These are phyloP conservation scores for Triops cancriformis DNA, from an alignment of 1,140 invertebrate species.

Conservation along the genomic window DNA sequence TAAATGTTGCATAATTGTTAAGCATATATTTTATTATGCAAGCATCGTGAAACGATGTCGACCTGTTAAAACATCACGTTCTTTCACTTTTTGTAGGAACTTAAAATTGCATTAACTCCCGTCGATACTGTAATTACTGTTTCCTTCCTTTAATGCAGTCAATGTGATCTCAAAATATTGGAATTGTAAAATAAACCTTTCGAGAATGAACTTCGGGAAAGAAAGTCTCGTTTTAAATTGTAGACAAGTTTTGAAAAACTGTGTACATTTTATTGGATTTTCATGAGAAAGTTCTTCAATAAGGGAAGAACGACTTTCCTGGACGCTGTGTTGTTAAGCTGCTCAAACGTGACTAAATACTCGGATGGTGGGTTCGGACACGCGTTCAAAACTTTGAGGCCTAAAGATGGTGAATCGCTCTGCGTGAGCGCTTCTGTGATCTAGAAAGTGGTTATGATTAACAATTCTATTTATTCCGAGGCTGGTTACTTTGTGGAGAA, in stretches of 20 bases:
- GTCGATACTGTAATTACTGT: neutral
- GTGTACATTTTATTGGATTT: neutral
- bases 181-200: neutral
- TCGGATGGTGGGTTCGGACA: neutral
- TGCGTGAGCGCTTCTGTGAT: slow-evolving; percentile 6
- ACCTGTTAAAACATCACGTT: slow-evolving; percentile 27
- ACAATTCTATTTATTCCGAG: neutral
- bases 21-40: neutral
- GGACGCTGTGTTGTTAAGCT: slow-evolving; percentile 29
- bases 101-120: neutral
- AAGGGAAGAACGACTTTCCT: slow-evolving; percentile 30
- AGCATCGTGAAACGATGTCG: neutral
- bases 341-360: slow-evolving; percentile 18
- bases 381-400: neutral
- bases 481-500: slow-evolving; percentile 15
- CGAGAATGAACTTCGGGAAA: neutral
- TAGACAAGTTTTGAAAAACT: neutral
- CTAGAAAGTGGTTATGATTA: neutral
- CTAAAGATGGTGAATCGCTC: slow-evolving; percentile 5
- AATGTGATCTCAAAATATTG: slow-evolving; percentile 8
- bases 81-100: slow-evolving; percentile 28
- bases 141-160: slow-evolving; percentile 9
- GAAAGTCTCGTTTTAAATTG: neutral
- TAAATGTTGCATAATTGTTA: slow-evolving; percentile 38
- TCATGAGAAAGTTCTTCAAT: slow-evolving; percentile 23